Conservation (phyloP, 2,888 invertebrate species). For the Dasysyrphus tricinctus region DNA sequence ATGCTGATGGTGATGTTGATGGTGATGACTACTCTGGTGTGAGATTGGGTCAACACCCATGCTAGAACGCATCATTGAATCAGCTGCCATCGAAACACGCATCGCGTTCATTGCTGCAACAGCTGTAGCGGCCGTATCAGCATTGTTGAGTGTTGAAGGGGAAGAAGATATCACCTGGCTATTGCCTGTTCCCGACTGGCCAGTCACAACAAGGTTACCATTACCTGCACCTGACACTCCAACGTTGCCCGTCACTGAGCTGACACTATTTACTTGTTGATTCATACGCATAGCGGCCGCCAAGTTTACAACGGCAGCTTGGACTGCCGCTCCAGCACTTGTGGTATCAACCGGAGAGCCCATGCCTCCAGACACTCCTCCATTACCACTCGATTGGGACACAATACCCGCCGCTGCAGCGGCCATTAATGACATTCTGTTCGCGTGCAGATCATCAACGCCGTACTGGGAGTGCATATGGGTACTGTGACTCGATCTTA, state of each 20-base stretch:
- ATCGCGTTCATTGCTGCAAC: conserved; percentile 86
- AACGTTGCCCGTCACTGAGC: conserved; percentile 48
- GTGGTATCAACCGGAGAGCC: conserved; percentile 84
- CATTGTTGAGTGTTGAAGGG: conserved; percentile 81
- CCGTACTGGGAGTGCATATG: conserved; percentile 86
- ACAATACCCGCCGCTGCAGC: conserved; percentile 87
- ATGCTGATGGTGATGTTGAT: conserved; percentile 77
- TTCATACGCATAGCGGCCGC: conserved; percentile 90
- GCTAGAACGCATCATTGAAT: conserved; percentile 84
- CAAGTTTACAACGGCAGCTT: conserved; percentile 90
- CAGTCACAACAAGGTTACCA: conserved; percentile 25
- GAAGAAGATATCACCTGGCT: conserved; percentile 75
- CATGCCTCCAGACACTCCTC: conserved; percentile 84
- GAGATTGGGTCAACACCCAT: conserved; percentile 82
- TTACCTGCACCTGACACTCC: conserved; percentile 46
- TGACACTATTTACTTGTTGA: conserved; percentile 76
- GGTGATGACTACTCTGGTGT: conserved; percentile 76
- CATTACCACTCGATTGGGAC: conserved; percentile 85
- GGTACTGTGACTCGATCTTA: conserved; percentile 76
- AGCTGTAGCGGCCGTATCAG: conserved; percentile 82
- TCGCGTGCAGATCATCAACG: conserved; percentile 86
- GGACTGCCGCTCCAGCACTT: conserved; percentile 86
- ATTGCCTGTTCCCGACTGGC: conserved; percentile 63
- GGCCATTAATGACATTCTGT: conserved; percentile 89
- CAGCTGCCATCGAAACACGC: conserved; percentile 86